phyloP scores from a whole-genome alignment of 2,113 vertebrate species.

The Protobothrops mucrosquamatus region DNA sequence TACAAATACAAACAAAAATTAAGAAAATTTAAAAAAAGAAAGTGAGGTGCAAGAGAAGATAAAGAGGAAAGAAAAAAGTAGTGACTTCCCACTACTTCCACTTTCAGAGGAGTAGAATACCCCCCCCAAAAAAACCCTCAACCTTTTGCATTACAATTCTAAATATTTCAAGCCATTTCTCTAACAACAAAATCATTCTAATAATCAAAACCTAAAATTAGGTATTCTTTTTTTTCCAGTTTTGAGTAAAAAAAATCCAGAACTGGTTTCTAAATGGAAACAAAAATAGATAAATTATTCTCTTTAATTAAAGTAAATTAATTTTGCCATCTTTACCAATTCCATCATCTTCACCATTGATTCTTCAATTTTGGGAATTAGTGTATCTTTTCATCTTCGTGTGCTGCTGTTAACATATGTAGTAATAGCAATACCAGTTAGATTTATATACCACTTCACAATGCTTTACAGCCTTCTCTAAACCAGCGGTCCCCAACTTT shows the following conservation, averaged over 20 bases:
- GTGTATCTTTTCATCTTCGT: neutral
- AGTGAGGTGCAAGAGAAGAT: neutral
- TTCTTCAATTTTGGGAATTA: neutral
- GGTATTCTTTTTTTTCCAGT: neutral
- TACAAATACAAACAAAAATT: neutral
- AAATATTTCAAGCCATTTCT: neutral
- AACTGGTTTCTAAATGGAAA: neutral
- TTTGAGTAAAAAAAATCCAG: neutral
- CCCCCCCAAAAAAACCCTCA: neutral
- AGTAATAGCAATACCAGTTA: neutral
- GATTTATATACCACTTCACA: neutral
- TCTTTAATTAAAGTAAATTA: neutral
- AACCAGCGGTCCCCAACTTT: too few species aligned
- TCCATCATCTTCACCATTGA: neutral
- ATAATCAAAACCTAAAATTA: neutral
- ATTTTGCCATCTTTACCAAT: neutral
- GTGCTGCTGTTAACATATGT: neutral
- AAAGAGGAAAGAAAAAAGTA: neutral
- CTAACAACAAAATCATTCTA: neutral
- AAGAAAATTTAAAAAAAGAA: neutral
- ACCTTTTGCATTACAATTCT: neutral
- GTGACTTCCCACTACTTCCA: neutral
- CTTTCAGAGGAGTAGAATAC: neutral
- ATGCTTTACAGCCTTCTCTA: neutral
- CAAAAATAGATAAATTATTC: neutral